Evolutionary conservation across 2,113 vertebrate genomes (phyloP), one percentile per base, ranked within the genome.

Genomic region (Otis tarda): DNA sequence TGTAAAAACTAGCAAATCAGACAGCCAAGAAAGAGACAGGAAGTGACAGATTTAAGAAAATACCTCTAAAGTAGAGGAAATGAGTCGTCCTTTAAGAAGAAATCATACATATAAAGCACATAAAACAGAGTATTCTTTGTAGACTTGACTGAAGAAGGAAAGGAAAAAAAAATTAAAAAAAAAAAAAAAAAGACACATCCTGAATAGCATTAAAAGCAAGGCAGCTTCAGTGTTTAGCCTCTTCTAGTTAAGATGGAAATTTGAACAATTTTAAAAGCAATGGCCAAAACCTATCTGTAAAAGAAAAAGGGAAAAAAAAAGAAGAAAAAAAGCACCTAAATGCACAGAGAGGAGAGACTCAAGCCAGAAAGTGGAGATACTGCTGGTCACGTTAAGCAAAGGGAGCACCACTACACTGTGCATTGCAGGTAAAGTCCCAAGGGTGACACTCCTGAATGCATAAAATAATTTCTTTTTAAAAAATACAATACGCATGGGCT

Each of bases 11-110:
- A 93, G 95, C 83, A 95, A 93, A 94, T 83, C 80, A 78, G 95
- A 63, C 59, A 37, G 90, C 78, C 84, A 89, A 94, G 61, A 89
- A 55, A 94, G 90, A 97, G 94, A 83, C 81, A 90, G 94, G 89
- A 97, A 97, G 94, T 91, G 96, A 92, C 93, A 94, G 88, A 95
- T 93, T 95, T 94, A 67, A 96, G 95, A 96, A 97, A 97, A 97
- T 91, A 91, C 89, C 68, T 93, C 93, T 95, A 35, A 95, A 96
- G 91, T 65, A 87, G 77, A 94, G 95, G 96, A 97, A 97, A 95
- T 97, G 97, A 95, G 90, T 96, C 0, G 82, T 91, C 89, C 75
- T 96, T 94, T 83, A 96, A 95, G 89, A 77, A 91, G 75, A 95
- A 95, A 95, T 86, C 80, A 91, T 85, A 94, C 53, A 94, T 23